Base-by-base conservation (phyloP, 2,113 vertebrate species). In the Cromileptes altivelis region DNA sequence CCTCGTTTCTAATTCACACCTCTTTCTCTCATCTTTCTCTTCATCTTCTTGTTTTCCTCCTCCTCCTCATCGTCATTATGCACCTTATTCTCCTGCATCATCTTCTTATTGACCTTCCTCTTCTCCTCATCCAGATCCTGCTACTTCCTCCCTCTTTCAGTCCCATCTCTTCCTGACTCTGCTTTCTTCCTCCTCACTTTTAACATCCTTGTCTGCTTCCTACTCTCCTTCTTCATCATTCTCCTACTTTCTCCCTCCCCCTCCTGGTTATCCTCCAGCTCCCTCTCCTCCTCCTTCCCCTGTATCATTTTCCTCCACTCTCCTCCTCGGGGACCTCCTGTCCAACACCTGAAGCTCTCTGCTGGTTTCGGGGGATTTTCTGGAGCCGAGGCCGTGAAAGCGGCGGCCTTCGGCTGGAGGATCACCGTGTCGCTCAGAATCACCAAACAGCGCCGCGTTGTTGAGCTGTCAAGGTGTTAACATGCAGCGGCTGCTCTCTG, bases 371-470 rank as follows among this genome's bases (percentile, higher is more conserved):
- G 52, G 74, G 84, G 81, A 89, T 89, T 91, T 93, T 88, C 74
- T 88, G 88, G 81, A 69, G 77, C 78, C n/a, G 58, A 84, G 85
- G 86, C 86, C 87, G 53, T 80, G 82, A 91, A 90, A 89, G 70
- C 61, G 4, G 0, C 21, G 55, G 61, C 90, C 84, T 85, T 86
- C 61, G 15, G 69, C 76, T 58, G 55, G 81, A 75, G 73, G 78
- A 81, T 81, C 50, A 75, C 64, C 0, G 81, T 78, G 63, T 86
- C 17, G 47, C 68, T 84, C 72, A 71, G 89, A 89, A 91, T 92
- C 78, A 58, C 25, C 75, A 86, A 86, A 64, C 68, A 12, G 15
- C 0, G 15, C 42, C 53, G 7, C 10, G 63, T 18, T 53, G 63
- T 19, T 10, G 73, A 62, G 78, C 10, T 45, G 37, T 18, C 1